Evolutionary conservation across 1,140 invertebrate species (phyloP).

Genomic region (Aplysia californica): DNA sequence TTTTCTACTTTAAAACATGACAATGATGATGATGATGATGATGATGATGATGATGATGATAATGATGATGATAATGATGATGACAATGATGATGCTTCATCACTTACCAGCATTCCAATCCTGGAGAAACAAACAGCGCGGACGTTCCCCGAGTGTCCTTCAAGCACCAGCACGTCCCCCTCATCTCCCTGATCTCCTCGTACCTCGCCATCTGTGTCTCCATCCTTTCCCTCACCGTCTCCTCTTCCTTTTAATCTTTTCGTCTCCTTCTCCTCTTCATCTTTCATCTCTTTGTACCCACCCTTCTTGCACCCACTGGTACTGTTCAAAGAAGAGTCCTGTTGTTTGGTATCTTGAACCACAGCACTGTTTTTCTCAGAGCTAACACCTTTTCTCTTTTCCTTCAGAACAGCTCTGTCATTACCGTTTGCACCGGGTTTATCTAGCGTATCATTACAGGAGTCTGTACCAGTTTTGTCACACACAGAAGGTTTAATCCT

Average conservation of each 20-base stretch:
- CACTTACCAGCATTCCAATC: conserved; percentile 62
- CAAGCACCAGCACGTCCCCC: conserved; percentile 29
- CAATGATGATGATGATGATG: conserved; percentile 4
- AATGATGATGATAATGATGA: conserved; percentile 3
- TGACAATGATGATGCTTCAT: conserved; percentile 1
- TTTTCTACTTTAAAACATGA: no score
- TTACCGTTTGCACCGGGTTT: no score
- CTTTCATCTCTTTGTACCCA: not conserved
- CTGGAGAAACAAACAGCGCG: conserved; percentile 63
- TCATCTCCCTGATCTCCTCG: not conserved
- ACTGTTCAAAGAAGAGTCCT: not conserved
- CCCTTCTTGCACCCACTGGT: not conserved
- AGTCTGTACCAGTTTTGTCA: no score
- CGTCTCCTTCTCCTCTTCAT: not conserved
- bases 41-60: conserved; percentile 6
- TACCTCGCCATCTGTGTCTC: not conserved
- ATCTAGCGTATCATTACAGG: no score
- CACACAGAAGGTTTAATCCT: no score
- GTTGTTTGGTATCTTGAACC: not conserved
- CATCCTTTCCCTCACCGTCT: conserved; percentile 28
- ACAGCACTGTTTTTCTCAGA: not conserved
- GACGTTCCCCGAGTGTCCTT: conserved; percentile 62
- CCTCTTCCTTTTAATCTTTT: no score
- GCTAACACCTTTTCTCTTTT: no score
- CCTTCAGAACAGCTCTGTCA: no score